phyloP scores from a whole-genome alignment of 2,888 invertebrate genomes.

The Deroplatys truncata region DNA sequence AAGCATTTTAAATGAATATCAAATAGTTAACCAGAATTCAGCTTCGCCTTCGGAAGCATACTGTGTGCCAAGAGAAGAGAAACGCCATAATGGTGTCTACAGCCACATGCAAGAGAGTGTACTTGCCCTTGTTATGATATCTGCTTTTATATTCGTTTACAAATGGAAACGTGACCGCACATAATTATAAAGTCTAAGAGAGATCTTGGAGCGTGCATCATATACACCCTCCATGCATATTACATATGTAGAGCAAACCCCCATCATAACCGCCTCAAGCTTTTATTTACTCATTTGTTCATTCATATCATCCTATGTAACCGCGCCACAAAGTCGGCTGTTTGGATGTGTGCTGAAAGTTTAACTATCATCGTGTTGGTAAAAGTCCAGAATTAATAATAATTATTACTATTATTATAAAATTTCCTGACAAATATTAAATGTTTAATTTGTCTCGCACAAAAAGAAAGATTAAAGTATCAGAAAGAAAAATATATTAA shows the following conservation, averaged over 20 bases:
- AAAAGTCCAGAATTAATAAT: too few species aligned
- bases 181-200: slow-evolving; percentile 3
- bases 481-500: too few species aligned
- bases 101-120: background rate
- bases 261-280: background rate
- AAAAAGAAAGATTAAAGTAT: too few species aligned
- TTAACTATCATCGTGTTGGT: too few species aligned
- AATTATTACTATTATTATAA: too few species aligned
- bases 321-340: background rate
- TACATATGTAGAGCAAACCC: background rate
- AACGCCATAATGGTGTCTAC: background rate
- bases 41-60: too few species aligned
- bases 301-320: background rate
- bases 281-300: background rate
- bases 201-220: background rate
- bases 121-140: background rate
- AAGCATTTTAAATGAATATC: too few species aligned
- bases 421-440: too few species aligned
- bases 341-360: too few species aligned
- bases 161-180: background rate
- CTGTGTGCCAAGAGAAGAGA: too few species aligned
- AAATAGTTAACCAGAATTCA: too few species aligned
- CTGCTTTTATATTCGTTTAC: slow-evolving; percentile 5
- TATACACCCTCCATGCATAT: background rate
- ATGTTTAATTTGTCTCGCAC: too few species aligned